These are phyloP conservation scores for Drosophila yooni DNA, from an alignment of 2,888 invertebrate species.

Conservation along the genomic window DNA sequence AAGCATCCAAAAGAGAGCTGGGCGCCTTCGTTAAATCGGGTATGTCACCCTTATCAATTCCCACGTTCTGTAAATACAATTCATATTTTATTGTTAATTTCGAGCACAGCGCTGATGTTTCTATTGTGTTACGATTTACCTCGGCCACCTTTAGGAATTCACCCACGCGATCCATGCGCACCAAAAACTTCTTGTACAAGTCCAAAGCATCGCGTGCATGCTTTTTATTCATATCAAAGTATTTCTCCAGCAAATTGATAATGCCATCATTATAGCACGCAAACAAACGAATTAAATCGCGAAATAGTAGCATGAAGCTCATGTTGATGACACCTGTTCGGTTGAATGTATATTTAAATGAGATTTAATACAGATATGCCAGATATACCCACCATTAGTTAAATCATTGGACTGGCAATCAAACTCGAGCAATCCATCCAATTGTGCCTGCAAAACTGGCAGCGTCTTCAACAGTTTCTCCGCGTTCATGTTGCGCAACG, in stretches of 20 bases:
- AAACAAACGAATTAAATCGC: conserved; percentile 99
- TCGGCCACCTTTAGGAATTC: conserved; percentile 97
- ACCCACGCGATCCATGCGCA: conserved; percentile 98
- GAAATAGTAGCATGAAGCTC: conserved; percentile 99
- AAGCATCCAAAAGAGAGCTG: conserved; percentile 97
- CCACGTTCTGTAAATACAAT: conserved; percentile 89
- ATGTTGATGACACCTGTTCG: conserved; percentile 95
- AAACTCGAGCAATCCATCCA: conserved; percentile 98
- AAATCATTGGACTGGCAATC: conserved; percentile 98
- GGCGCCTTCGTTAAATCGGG: conserved; percentile 99
- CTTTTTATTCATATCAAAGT: conserved; percentile 99
- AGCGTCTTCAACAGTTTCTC: conserved; percentile 98
- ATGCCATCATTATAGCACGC: conserved; percentile 99
- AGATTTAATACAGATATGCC: background rate
- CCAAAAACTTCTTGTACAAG: conserved; percentile 99
- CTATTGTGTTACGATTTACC: conserved; percentile 79
- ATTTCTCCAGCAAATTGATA: conserved; percentile 99
- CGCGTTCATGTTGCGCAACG: conserved; percentile 97
- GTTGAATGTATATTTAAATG: background rate
- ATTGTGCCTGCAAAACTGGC: conserved; percentile 97
- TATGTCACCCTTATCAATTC: conserved; percentile 99
- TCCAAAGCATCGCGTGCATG: conserved; percentile 99
- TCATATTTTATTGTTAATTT: background rate
- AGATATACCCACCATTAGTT: conserved; percentile 89
- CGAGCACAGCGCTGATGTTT: background rate